These are phyloP conservation scores for Emys orbicularis DNA, from an alignment of 2,797 vertebrate species.

Conservation along the genomic window DNA sequence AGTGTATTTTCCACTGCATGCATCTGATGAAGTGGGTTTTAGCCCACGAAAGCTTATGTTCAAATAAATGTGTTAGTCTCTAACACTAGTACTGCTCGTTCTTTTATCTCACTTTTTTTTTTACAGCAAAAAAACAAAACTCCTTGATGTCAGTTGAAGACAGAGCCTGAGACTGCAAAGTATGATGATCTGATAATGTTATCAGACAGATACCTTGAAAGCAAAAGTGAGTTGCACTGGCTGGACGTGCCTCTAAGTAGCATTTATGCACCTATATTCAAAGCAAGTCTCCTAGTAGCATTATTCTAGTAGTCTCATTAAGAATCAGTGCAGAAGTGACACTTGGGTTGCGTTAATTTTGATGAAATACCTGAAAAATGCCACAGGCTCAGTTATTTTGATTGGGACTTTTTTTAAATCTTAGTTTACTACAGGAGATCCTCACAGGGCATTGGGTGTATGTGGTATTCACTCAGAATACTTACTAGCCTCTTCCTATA, in stretches of 20 bases:
- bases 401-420: neutral
- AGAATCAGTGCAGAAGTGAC: neutral
- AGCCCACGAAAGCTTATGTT: too few relatives aligned
- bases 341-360: neutral
- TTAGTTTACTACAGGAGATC: neutral
- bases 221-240: neutral
- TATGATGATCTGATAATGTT: neutral
- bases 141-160: neutral
- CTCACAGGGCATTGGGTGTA: neutral
- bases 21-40: too few relatives aligned
- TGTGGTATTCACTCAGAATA: accelerated
- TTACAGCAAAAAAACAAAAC: neutral
- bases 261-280: neutral
- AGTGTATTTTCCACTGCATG: too few relatives aligned
- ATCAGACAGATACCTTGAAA: neutral
- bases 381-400: neutral
- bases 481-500: neutral
- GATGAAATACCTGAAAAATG: neutral
- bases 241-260: neutral
- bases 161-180: neutral
- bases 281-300: neutral
- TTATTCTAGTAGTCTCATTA: neutral
- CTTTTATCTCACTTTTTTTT: neutral
- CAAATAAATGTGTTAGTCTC: too few relatives aligned
- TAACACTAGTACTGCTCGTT: too few relatives aligned